Evolutionary conservation across 1,140 invertebrate species (phyloP).

Genomic region (Lethocerus indicus): DNA sequence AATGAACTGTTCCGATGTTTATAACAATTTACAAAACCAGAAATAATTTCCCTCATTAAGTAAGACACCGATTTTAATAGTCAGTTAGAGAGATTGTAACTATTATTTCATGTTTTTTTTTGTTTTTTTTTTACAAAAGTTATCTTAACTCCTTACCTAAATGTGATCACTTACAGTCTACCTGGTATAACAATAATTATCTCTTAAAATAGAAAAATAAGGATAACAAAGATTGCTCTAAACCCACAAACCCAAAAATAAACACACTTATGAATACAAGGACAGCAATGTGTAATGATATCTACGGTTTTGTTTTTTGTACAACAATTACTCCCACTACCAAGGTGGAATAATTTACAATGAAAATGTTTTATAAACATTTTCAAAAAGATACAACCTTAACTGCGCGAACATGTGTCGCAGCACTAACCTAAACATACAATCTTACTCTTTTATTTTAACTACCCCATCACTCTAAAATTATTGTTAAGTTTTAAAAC

Average conservation of each 20-base stretch:
- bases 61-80: too few relatives aligned
- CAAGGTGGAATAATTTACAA: background rate
- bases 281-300: background rate
- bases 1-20: too few relatives aligned
- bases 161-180: slow-evolving; percentile 2
- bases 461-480: slow-evolving; percentile 7
- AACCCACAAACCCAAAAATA: slow-evolving; percentile 9
- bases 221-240: background rate
- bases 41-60: too few relatives aligned
- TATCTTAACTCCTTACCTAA: background rate
- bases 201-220: background rate
- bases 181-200: background rate
- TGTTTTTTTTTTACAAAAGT: too few relatives aligned
- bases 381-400: slow-evolving; percentile 7
- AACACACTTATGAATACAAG: slow-evolving; percentile 5
- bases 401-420: slow-evolving; percentile 7
- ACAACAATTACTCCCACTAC: background rate
- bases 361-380: slow-evolving; percentile 6
- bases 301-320: background rate
- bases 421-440: too few relatives aligned
- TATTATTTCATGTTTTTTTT: too few relatives aligned
- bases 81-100: too few relatives aligned
- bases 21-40: too few relatives aligned
- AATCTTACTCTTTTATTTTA: too few relatives aligned
- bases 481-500: slow-evolving; percentile 4